Evolutionary conservation across 2,888 invertebrate genomes (phyloP), one percentile per base, ranked within the genome.

Genomic region (Eupithecia exiguata): DNA sequence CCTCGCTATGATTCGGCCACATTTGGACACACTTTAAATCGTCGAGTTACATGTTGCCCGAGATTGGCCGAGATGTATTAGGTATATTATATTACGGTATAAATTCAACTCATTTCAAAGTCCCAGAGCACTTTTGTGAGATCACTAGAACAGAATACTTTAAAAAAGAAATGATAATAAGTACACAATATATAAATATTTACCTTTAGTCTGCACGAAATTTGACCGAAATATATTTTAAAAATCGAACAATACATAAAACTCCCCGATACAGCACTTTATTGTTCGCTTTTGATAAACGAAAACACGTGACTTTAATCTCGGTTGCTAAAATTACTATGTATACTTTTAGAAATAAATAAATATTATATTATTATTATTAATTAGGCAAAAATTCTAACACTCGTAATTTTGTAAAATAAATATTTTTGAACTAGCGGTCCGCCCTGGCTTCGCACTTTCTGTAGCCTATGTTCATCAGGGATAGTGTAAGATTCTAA

Each of bases 351-450:
- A n/a, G n/a, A n/a, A n/a, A n/a, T n/a, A n/a, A n/a, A n/a, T n/a
- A n/a, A n/a, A n/a, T n/a, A n/a, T n/a, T n/a, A n/a, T n/a, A n/a
- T n/a, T n/a, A n/a, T n/a, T n/a, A n/a, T n/a, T n/a, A n/a, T n/a
- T n/a, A n/a, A n/a, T n/a, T n/a, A n/a, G n/a, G n/a, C n/a, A n/a
- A n/a, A n/a, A n/a, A n/a, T 58, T 61, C 14, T 30, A 30, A 18
- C 46, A 5, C 61, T 14, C 16, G 16, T 46, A 16, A 30, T 61
- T 61, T 61, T 30, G 61, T 30, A 16, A 61, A 77, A 74, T 73
- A 80, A 80, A 72, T 76, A 77, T 76, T 73, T 70, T 74, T n/a
- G n/a, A n/a, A n/a, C n/a, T n/a, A n/a, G n/a, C n/a, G n/a, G n/a
- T n/a, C n/a, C n/a, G n/a, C n/a, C n/a, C n/a, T n/a, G n/a, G n/a